A percentile compares a stretch with the other conserved stretches of the same genome.
These are phyloP conservation scores for Odontocerum albicorne DNA, from an alignment of 2,888 invertebrate species.

Conservation along the genomic window DNA sequence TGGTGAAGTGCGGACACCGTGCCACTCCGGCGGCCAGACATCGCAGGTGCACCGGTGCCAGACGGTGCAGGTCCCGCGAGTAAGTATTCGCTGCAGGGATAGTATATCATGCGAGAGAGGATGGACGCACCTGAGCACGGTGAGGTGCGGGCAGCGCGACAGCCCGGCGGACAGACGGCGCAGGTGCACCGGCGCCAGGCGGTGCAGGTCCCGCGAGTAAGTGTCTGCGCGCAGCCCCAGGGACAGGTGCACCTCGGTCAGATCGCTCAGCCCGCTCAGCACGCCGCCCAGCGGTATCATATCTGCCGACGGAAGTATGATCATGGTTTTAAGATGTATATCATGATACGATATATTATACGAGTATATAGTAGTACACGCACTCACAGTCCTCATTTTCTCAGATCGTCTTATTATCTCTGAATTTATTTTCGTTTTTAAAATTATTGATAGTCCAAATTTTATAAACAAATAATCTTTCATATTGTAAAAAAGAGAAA, in stretches of 20 bases:
- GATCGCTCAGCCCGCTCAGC: conserved; percentile 49
- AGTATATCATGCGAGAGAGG: too few species aligned
- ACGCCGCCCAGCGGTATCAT: conserved; percentile 56
- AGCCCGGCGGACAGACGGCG: conserved; percentile 51
- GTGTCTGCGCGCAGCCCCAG: conserved; percentile 47
- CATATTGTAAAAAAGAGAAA: too few species aligned
- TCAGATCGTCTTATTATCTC: not conserved
- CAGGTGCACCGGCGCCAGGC: conserved; percentile 55
- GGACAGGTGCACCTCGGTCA: conserved; percentile 51
- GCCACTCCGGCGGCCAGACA: conserved; percentile 51
- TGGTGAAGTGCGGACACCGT: conserved; percentile 47
- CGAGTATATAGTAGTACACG: too few species aligned
- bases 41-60: conserved; percentile 54
- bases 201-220: conserved; percentile 53
- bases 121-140: conserved; percentile 49
- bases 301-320: conserved; percentile 36
- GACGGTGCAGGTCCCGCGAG: conserved; percentile 53
- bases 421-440: too few species aligned
- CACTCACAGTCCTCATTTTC: not conserved
- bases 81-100: too few species aligned
- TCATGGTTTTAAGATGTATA: not conserved
- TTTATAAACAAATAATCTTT: too few species aligned
- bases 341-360: not conserved
- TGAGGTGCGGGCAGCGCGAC: conserved; percentile 49
- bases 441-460: too few species aligned